phyloP scores from a whole-genome alignment of 2,888 invertebrate genomes.

The Agrypnus murinus region DNA sequence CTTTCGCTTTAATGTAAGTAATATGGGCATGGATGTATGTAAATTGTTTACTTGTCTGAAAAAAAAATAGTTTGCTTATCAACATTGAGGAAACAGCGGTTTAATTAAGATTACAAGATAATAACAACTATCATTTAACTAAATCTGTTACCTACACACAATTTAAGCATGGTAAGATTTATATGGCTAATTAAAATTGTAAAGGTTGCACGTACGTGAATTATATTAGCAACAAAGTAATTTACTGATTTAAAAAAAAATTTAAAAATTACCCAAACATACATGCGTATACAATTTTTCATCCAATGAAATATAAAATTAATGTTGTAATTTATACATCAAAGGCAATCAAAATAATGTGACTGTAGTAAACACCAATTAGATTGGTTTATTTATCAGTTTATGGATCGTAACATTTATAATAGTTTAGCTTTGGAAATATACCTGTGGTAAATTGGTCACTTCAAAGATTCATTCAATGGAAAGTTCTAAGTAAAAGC shows the following conservation, averaged over 20 bases:
- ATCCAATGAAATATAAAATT: not conserved
- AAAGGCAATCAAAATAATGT: conserved; percentile 1
- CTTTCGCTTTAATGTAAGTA: conserved; percentile 3
- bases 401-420: conserved; percentile 3
- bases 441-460: no score
- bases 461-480: no score
- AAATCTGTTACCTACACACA: conserved; percentile 2
- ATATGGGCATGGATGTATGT: not conserved
- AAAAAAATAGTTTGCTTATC: not conserved
- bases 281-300: not conserved
- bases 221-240: not conserved
- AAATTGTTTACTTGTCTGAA: conserved; percentile 1
- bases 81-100: not conserved
- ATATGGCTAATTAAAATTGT: not conserved
- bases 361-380: not conserved
- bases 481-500: no score
- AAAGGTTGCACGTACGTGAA: not conserved
- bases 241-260: not conserved
- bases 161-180: not conserved
- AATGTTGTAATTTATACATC: not conserved
- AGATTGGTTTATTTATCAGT: conserved; percentile 7
- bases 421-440: not conserved
- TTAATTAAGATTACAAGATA: conserved; percentile 12
- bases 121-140: conserved; percentile 1
- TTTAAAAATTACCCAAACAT: not conserved